Conservation (phyloP, 2,888 invertebrate species). For the Eupithecia subumbrata region DNA sequence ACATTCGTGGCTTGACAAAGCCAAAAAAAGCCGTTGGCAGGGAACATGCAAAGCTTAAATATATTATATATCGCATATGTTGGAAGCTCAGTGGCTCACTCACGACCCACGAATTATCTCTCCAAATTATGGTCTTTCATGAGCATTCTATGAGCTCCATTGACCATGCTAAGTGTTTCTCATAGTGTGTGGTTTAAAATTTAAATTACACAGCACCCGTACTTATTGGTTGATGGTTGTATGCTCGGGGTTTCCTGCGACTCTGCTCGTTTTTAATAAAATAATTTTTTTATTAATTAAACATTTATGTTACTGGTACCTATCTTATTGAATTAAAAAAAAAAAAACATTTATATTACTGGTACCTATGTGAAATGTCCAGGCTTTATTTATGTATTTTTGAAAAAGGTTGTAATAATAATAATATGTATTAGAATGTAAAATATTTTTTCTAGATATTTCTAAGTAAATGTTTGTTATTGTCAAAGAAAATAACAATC, state of each 20-base stretch:
- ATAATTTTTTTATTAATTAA: background rate
- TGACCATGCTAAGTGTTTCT: constrained; percentile 11
- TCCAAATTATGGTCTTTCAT: constrained; percentile 23
- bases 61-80: constrained; percentile 19
- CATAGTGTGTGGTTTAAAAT: constrained; percentile 8
- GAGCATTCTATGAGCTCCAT: constrained; percentile 8
- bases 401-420: too few relatives aligned
- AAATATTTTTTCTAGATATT: too few relatives aligned
- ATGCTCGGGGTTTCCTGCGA: background rate
- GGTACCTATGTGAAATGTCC: too few relatives aligned
- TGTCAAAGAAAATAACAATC: too few relatives aligned
- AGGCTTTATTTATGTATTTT: too few relatives aligned
- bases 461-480: too few relatives aligned
- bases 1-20: background rate
- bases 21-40: background rate
- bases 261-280: background rate
- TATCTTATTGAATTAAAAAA: too few relatives aligned
- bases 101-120: constrained; percentile 26
- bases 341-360: too few relatives aligned
- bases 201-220: background rate
- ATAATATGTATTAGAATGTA: too few relatives aligned
- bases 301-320: too few relatives aligned
- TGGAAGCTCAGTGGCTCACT: constrained; percentile 23
- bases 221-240: background rate
- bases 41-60: background rate